phyloP scores from a whole-genome alignment of 2,113 vertebrate species.

The Sterna hirundo region DNA sequence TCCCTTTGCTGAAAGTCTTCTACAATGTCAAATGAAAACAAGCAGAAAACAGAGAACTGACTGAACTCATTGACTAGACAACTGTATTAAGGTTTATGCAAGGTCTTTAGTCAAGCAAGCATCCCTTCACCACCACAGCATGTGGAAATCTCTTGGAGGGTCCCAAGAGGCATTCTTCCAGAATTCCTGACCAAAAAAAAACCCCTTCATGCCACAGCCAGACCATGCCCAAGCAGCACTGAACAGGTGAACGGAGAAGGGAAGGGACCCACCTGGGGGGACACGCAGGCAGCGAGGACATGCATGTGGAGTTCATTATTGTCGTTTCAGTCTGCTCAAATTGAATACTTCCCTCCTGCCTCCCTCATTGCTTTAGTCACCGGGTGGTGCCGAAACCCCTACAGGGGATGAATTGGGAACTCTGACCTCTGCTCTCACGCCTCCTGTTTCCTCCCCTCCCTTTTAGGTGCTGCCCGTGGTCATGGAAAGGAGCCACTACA shows the following conservation, averaged over 20 bases:
- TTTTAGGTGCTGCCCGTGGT: constrained; percentile 38
- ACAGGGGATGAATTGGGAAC: constrained; percentile 27
- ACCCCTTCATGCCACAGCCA: background rate
- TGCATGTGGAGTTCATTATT: background rate
- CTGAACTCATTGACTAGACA: background rate
- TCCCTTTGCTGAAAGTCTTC: background rate
- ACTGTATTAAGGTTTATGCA: background rate
- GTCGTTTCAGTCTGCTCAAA: background rate
- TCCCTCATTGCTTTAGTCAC: constrained; percentile 16
- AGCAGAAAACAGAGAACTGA: background rate
- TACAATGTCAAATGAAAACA: background rate
- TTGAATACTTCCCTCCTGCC: constrained; percentile 39
- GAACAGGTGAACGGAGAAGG: background rate
- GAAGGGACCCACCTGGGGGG: background rate
- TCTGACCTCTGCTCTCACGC: constrained; percentile 31
- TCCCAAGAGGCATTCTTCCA: background rate
- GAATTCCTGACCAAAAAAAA: background rate
- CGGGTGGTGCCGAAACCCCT: background rate
- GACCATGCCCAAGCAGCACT: fast-evolving
- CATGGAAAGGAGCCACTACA: constrained; percentile 24
- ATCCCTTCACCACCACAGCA: background rate
- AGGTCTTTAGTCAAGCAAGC: background rate
- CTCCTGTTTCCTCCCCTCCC: constrained; percentile 34
- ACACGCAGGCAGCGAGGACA: background rate
- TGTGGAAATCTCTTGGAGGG: fast-evolving